Base-by-base conservation (phyloP, 2,113 vertebrate genomes). In the Epinephelus lanceolatus region DNA sequence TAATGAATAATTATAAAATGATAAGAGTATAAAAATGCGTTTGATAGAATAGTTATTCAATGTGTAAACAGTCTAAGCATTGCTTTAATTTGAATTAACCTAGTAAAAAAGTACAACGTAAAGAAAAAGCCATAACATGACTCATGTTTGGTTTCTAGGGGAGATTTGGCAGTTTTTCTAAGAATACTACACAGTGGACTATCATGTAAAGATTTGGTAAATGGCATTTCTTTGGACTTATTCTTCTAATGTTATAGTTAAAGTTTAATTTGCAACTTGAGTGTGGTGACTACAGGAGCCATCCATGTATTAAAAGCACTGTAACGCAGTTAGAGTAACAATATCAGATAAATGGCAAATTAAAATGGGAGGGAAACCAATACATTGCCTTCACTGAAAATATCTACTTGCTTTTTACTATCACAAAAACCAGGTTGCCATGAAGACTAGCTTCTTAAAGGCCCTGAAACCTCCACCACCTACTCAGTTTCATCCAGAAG, bases 31-130 rank as follows among this genome's bases (percentile, higher is more conserved):
- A 83, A 77, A 86, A 84, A 73, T 61, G 66, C 14, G 63, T 61
- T 84, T 67, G 82, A 87, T 75, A 70, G 17, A 80, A 52, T 23
- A 74, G 17, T 67, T 56, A 82, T 77, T 51, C 6, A 70, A 71
- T 13, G 70, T 83, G 57, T 83, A 73, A 86, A 83, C 57, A 74
- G 66, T 73, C 42, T 49, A 77, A 78, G 33, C 40, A 70, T 55
- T 76, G 80, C 62, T 70, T 63, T 3, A 13, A 55, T 65, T 68
- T 60, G 11, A 45, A 45, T 53, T 40, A 63, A 47, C 21, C 52
- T 59, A 13, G 17, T 33, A 71, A 55, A 30, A 73, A 30, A 30
- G 30, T 30, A 8, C 7, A 62, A 15, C 1, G 57, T 17, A 18
- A 63, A 80, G 53, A 49, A 63, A 78, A 71, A 62, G 52, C 3